Evolutionary conservation across 2,113 vertebrate genomes (phyloP), one percentile per base, ranked within the genome.

Genomic region (Mirounga angustirostris): DNA sequence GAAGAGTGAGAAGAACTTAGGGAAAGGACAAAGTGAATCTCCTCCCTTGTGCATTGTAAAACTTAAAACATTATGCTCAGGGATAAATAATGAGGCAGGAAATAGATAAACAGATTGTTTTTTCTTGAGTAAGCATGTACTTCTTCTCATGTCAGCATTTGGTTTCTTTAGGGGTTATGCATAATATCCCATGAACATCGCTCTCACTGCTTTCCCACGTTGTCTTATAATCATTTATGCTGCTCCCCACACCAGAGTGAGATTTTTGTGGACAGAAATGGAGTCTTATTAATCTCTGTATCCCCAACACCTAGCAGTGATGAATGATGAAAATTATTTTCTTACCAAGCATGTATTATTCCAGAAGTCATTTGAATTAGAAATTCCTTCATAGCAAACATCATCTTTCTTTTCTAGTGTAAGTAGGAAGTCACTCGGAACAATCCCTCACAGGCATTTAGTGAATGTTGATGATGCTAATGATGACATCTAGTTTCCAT

Each of bases 401-500:
- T 82, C 46, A 22, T 87, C 81, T 89, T 96, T 90, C 93, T 93
- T 97, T 97, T 86, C 43, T 61, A 58, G 50, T 63, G 12, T 94
- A 91, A 97, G 95, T 85, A 89, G 89, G 78, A 97, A 97, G 87
- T 83, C 96, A 95, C 85, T 89, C 67, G 69, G 94, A 94, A 69
- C 79, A 92, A 95, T 84, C 94, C 74, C 94, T 96, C 95, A 93
- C 84, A 92, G 91, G 85, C 95, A 89, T 96, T 97, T 96, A 97
- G 97, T 91, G 79, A 95, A 93, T 97, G 97, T 92, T 97, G 98
- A 96, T 95, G 95, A 97, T 98, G 92, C 82, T 98, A 96, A 96
- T 95, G 97, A 96, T 97, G 96, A 95, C 94, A 98, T 98, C 98
- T 98, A 97, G 98, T 99, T 99, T 98, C 99, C 98, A 99, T 98